Evolutionary conservation across 2,888 invertebrate species (phyloP).

Genomic region (Anoncus sp.): DNA sequence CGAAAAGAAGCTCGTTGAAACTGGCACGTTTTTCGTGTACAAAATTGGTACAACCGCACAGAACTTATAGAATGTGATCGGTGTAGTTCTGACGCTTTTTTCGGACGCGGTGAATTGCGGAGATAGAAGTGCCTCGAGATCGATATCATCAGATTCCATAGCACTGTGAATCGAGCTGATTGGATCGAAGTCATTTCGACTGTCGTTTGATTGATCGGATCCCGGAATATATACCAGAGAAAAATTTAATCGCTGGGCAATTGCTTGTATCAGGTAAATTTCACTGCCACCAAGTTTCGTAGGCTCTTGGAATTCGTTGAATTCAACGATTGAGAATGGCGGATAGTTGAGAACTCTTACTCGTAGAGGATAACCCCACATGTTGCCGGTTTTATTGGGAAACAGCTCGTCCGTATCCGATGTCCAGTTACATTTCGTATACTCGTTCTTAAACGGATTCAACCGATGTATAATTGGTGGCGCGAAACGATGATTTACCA

Average conservation of each 20-base stretch:
- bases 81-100: constrained; percentile 19
- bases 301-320: constrained; percentile 19
- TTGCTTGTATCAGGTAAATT: constrained; percentile 2
- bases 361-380: constrained; percentile 63
- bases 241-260: constrained; percentile 63
- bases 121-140: constrained; percentile 34
- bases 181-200: too few relatives aligned
- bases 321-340: constrained; percentile 34
- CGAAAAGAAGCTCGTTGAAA: neutral
- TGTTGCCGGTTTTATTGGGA: constrained; percentile 65
- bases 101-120: constrained; percentile 39
- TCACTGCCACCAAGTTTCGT: constrained; percentile 25
- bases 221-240: too few relatives aligned
- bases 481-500: too few relatives aligned
- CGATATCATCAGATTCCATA: constrained; percentile 42
- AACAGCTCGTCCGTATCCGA: constrained; percentile 49
- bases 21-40: too few relatives aligned
- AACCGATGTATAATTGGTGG: constrained; percentile 56
- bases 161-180: too few relatives aligned
- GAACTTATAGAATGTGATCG: constrained; percentile 27
- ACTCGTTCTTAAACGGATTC: constrained; percentile 58
- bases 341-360: constrained; percentile 16
- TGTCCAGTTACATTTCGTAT: constrained; percentile 29
- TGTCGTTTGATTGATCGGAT: too few relatives aligned
- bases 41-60: constrained; percentile 65